Evolutionary conservation across 1,140 invertebrate genomes (phyloP).

Genomic region (Euwallacea similis): DNA sequence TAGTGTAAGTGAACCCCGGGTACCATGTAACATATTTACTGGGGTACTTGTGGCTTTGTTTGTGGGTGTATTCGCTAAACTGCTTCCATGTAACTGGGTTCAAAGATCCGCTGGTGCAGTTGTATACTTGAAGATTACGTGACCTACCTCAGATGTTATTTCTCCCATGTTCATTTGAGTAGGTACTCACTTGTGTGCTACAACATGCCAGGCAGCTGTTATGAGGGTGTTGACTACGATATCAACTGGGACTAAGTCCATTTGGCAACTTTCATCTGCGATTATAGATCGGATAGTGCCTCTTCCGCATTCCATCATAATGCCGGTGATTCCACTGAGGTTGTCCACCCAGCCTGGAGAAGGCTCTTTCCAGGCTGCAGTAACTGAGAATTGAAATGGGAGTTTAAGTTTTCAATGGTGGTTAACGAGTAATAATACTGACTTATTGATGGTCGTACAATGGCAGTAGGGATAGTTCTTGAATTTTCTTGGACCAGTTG

Average conservation of each 20-base stretch:
- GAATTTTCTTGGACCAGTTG: slow-evolving; percentile 67
- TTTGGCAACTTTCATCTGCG: slow-evolving; percentile 69
- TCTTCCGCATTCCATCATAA: slow-evolving; percentile 82
- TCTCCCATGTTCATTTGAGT: background rate
- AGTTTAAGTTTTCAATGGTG: background rate
- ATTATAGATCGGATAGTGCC: slow-evolving; percentile 84
- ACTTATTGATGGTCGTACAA: slow-evolving; percentile 91
- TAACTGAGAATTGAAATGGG: slow-evolving; percentile 57
- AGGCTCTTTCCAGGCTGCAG: slow-evolving; percentile 74
- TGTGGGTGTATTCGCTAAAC: slow-evolving; percentile 68
- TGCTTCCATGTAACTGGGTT: slow-evolving; percentile 86
- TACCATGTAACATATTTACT: slow-evolving; percentile 86
- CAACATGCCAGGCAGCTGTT: slow-evolving; percentile 77
- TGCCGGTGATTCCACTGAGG: slow-evolving; percentile 78
- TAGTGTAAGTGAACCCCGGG: slow-evolving; percentile 78
- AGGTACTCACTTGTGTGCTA: slow-evolving; percentile 58
- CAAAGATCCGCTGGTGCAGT: slow-evolving; percentile 83
- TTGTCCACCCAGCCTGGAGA: slow-evolving; percentile 95
- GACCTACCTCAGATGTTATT: slow-evolving; percentile 47
- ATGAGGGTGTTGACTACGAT: slow-evolving; percentile 88
- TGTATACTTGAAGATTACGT: slow-evolving; percentile 76
- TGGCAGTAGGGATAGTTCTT: slow-evolving; percentile 74
- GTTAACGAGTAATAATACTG: slow-evolving; percentile 43
- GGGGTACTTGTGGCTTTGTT: slow-evolving; percentile 72
- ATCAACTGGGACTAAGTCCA: slow-evolving; percentile 91